A percentile compares a stretch with the other conserved stretches of the same genome.
phyloP scores from a whole-genome alignment of 2,113 vertebrate species.

The Galeopterus variegatus region DNA sequence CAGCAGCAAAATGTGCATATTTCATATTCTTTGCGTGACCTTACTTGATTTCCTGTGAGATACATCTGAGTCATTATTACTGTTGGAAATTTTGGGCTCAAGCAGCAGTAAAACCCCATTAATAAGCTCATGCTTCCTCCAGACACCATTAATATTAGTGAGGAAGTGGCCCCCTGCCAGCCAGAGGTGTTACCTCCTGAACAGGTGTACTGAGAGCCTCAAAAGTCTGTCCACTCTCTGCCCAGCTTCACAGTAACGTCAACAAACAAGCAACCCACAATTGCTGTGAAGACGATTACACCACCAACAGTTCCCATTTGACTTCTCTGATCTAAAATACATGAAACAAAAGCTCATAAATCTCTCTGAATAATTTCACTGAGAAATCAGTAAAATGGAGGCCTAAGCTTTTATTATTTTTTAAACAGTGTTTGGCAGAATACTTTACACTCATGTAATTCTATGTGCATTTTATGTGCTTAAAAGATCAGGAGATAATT shows the following conservation, averaged over 20 bases:
- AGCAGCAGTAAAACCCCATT: constrained; percentile 49
- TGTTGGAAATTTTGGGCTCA: not conserved
- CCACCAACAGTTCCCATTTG: not conserved
- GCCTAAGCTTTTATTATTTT: not conserved
- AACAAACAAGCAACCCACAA: constrained; percentile 44
- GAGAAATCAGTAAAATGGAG: not conserved
- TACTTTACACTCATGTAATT: not conserved
- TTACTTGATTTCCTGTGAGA: constrained; percentile 26
- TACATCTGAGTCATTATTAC: not conserved
- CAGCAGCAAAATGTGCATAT: fast-evolving
- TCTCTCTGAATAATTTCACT: not conserved
- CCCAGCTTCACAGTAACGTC: constrained; percentile 45
- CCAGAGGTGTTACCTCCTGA: not conserved
- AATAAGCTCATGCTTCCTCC: not conserved
- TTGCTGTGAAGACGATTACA: not conserved
- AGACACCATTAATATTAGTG: not conserved
- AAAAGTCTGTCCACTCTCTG: not conserved
- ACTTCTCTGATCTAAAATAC: not conserved
- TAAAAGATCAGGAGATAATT: too few relatives aligned
- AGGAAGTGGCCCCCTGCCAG: not conserved
- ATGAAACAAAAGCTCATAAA: not conserved
- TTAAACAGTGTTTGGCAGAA: not conserved
- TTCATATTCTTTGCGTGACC: not conserved
- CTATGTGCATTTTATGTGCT: not conserved
- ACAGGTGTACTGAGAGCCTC: not conserved